Evolutionary conservation across 2,113 vertebrate genomes (phyloP).

Genomic region (Alaudala cheleensis): DNA sequence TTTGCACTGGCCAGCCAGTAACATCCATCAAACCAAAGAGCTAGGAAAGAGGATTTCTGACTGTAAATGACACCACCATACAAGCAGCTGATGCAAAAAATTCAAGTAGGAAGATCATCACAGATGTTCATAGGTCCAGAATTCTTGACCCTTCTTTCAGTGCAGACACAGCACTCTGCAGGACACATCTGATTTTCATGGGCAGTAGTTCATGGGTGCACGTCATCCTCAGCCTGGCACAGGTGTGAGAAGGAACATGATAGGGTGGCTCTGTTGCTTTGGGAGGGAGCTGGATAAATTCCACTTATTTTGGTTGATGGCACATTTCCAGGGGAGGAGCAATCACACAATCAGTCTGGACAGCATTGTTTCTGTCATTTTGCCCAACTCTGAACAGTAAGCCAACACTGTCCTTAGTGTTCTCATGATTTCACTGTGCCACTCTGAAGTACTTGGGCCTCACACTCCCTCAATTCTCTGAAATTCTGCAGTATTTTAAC

Average conservation of each 20-base stretch:
- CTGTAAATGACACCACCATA: neutral
- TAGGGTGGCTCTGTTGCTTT: neutral
- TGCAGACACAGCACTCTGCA: neutral
- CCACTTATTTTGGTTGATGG: neutral
- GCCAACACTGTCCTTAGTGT: neutral
- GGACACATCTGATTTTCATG: rapidly evolving
- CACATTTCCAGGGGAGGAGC: neutral
- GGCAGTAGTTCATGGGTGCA: no score
- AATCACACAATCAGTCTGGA: neutral
- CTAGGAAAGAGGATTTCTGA: neutral
- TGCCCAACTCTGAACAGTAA: neutral
- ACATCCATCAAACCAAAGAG: neutral
- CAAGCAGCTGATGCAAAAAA: neutral
- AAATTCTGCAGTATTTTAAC: neutral
- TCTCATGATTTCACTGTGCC: neutral
- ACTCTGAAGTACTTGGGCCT: neutral
- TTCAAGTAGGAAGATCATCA: neutral
- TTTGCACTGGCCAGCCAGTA: neutral
- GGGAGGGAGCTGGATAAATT: neutral
- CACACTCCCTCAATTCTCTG: neutral
- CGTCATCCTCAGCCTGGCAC: neutral
- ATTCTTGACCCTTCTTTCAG: neutral
- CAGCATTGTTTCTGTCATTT: neutral
- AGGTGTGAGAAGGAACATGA: neutral
- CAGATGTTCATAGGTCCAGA: neutral